Evolutionary conservation across 2,113 vertebrate genomes (phyloP), one percentile per base, ranked within the genome.

Genomic region (Meriones unguiculatus): DNA sequence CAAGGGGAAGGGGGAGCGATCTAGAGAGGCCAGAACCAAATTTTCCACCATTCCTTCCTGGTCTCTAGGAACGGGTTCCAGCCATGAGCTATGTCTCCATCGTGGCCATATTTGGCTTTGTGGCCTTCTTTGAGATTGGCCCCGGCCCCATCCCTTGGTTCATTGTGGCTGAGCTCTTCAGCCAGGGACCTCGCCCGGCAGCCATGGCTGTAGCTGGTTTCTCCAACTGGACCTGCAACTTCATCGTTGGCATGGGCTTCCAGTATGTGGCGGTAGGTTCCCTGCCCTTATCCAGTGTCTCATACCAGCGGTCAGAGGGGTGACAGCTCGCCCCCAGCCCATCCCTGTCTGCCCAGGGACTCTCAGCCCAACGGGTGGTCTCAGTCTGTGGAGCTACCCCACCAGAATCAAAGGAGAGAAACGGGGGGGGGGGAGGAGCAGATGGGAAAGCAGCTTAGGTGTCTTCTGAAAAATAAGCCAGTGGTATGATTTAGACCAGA

Each of bases 111-210:
- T 99, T 99, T 50, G 99, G 99, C 85, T 99, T 99, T 30, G 99
- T 99, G 96, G 99, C 99, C 4, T 99, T 99, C 98, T 99, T 99
- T 69, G 99, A 99, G 95, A 97, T 99, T 6, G 99, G 99, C 4
- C 99, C 99, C 0, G 99, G 99, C 50, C 99, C 99, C 72, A 99
- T 99, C 69, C 99, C 99, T 8, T 99, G 99, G 99, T 99, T 99
- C 98, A 99, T 99, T 12, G 99, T 99, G 78, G 99, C 99, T 0
- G 99, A 99, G 97, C 98, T 99, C 15, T 99, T 99, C 98, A 99
- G 99, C 94, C 99, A 99, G 95, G 99, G 99, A 11, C 99, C 99
- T 0, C 98, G 99, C 54, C 99, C 99, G 0, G 99, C 99, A 1
- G 99, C 99, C 41, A 99, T 99, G 99, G 99, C 99, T 2, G 97